Percentiles rank a stretch among this genome's conserved stretches.
Evolutionary conservation across 2,797 vertebrate species (phyloP).

Genomic region (Paratrypauchen microcephalus): DNA sequence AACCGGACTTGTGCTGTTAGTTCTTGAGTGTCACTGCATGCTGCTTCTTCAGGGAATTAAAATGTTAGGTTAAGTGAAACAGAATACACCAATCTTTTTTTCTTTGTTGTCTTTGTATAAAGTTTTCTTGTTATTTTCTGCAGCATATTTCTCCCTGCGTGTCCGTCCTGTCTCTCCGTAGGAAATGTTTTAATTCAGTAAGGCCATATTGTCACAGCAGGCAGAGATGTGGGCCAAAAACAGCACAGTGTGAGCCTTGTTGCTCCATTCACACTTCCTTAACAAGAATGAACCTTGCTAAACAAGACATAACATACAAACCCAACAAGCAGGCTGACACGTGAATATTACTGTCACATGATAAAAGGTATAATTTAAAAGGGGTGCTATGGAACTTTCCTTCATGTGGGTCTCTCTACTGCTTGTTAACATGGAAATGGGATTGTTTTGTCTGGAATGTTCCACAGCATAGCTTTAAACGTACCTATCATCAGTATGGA

Average conservation of each 20-base stretch:
- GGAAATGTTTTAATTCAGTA: constrained; percentile 55
- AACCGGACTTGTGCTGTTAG: constrained; percentile 15
- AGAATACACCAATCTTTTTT: background rate
- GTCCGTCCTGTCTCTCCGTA: constrained; percentile 58
- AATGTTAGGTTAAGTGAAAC: background rate
- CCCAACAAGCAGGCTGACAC: background rate
- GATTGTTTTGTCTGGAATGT: background rate
- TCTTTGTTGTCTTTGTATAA: background rate
- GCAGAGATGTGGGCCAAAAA: constrained; percentile 34
- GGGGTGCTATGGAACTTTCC: background rate
- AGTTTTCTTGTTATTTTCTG: constrained; percentile 49
- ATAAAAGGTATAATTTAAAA: background rate
- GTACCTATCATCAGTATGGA: background rate
- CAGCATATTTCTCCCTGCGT: constrained; percentile 55
- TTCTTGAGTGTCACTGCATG: constrained; percentile 4
- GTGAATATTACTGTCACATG: background rate
- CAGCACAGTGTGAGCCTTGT: constrained; percentile 14
- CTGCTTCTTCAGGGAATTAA: background rate
- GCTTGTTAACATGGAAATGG: background rate
- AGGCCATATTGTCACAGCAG: constrained; percentile 64
- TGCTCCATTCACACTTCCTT: constrained; percentile 23
- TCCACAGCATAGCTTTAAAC: no score
- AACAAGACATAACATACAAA: background rate
- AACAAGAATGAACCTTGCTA: constrained; percentile 18
- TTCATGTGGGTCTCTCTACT: background rate